Base-by-base conservation (phyloP, 2,888 invertebrate species). In the Yponomeuta cagnagella region DNA sequence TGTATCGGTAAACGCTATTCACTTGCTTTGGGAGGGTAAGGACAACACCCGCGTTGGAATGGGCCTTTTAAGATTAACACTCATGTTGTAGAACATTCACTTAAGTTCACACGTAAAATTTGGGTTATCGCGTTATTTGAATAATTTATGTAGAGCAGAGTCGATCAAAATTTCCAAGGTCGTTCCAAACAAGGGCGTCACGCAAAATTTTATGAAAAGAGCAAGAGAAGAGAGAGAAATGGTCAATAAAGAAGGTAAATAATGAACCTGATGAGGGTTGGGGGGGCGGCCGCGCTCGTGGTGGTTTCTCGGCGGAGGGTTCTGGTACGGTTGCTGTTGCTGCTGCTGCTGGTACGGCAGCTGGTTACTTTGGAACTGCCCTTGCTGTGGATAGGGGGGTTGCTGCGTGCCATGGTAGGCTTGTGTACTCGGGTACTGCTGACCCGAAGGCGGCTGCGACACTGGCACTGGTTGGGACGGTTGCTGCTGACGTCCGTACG, bases 401-500 rank as follows among this genome's bases (percentile, higher is more conserved):
- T 85, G 91, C 91, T 91, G 92, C 88, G 90, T 92, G 90, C 92
- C 92, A 92, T 91, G 92, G 89, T 87, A 92, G 81, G 87, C 87
- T 88, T 82, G 92, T 89, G 91, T 90, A 90, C 77, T 92, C 90
- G 82, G 91, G 90, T 88, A 90, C 87, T 78, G 90, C 90, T 82
- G 88, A 82, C 87, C 89, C 88, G 90, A 90, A 80, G 80, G 90
- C 89, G 84, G 91, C 87, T 92, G 92, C 88, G 90, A 90, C 87
- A 87, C 88, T 88, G 87, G 90, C 85, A 87, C 86, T 85, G 89
- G 90, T 90, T 92, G 92, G 89, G 90, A 90, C 89, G 90, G 88
- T 91, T 92, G 92, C 91, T 92, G 92, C 92, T 92, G 91, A 91
- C 92, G 92, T 92, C 92, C 92, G 91, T 92, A 92, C 92, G 92